Evolutionary conservation across 2,888 invertebrate genomes (phyloP), one percentile per base, ranked within the genome.

Genomic region (Pardosa pseudoannulata): DNA sequence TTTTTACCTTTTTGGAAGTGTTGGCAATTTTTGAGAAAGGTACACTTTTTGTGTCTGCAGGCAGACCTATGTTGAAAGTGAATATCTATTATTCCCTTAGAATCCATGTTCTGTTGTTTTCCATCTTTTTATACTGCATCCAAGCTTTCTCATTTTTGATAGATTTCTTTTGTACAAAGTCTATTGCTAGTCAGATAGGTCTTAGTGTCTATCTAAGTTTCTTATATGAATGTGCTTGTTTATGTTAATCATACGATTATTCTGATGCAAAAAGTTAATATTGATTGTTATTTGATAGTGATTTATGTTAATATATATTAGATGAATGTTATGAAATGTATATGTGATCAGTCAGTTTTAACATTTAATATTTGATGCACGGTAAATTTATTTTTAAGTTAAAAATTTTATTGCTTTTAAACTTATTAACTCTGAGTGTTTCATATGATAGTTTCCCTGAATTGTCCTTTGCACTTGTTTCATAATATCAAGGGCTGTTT

Each of bases 141-240:
- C 23, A 56, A 56, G 23, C 11, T 56, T n/a, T 74, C 29, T 74
- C 50, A 9, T 56, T 31, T 56, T 74, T 74, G 0, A 39, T 19
- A 28, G 41, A 41, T 41, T 70, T 41, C 64, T 32, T 74, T 74
- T 74, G 74, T 74, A 74, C 74, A 74, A 36, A 74, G 19, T 62
- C 74, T 74, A 23, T 74, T 67, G 68, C 83, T 83, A 83, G 83
- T 83, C 83, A 83, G 76, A 75, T 41, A 76, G 46, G 64, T 78
- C 71, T 68, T 74, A 78, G 67, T 83, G 71, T 83, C 41, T 78
- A 83, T 73, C 73, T 56, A 65, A 74, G 56, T 56, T 56, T 56
- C 56, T 23, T 56, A 23, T 11, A 56, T 56, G 23, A 56, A 56
- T 56, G 23, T 56, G 56, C 23, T 23, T 56, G 23, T 56, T 56